Evolutionary conservation across 1,140 invertebrate genomes (phyloP), one percentile per base, ranked within the genome.

Genomic region (Muscidifurax raptorellus): DNA sequence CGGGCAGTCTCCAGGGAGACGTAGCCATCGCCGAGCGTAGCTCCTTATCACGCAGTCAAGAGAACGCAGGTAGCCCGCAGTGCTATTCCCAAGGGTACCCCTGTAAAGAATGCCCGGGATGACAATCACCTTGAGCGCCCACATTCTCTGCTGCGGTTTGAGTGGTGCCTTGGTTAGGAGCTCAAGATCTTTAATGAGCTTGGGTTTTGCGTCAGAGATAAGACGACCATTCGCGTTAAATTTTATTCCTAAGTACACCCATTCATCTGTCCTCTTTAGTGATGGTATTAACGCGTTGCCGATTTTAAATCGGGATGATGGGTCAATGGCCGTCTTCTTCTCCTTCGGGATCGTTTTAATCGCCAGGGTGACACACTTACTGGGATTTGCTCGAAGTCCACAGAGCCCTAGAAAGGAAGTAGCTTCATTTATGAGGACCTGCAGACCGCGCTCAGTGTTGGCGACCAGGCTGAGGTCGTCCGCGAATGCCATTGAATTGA

Each of bases 401-500:
- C 87, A 44, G 59, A 10, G 22, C 84, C 69, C 10, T 0, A 87
- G 28, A n/a, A 80, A 81, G 0, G 47, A 22, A 4, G 28, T 30
- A 0, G 72, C n/a, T 1, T 27, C 27, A 27, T 83, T 9, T 1
- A 87, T 27, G 0, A 79, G 40, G 0, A 12, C 4, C 9, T 86
- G 85, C 22, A 87, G 71, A 2, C 89, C 90, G 1, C 27, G 75
- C 66, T 84, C 78, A 0, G 88, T 90, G 0, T 87, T 85, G 9
- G 89, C 82, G 9, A 92, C 40, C 13, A 93, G 87, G 18, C 91
- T 75, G 0, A 94, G 36, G 81, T 93, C 93, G 66, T 93, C 92
- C 1, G 92, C 92, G 78, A 90, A 93, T 0, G 91, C 92, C 22
- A 92, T 71, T 0, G 87, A 86, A 0, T 88, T 88, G 12, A 89